Base-by-base conservation (phyloP, 2,113 vertebrate species). In the Hemibates koningsi region DNA sequence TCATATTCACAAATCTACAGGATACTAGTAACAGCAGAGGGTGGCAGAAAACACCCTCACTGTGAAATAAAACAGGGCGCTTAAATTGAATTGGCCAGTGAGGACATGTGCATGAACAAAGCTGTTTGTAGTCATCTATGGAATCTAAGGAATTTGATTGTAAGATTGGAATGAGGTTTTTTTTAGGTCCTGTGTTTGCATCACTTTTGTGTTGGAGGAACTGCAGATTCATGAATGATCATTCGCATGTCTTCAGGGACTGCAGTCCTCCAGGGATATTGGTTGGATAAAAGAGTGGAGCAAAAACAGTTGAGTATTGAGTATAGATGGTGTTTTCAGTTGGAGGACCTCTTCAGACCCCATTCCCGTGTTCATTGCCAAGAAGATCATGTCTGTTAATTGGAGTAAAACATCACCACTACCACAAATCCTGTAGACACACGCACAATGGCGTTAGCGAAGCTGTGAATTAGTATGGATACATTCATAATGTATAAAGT, bases 91-190 rank as follows among this genome's bases (percentile, higher is more conserved):
- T 24, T 71, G 21, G n/a, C 8, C n/a, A 71, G 13, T 43, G 66
- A 71, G 38, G 66, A 27, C 7, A 43, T 27, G 68, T 29, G 21
- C 14, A 29, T 73, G 68, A 45, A 27, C 38, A 73, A 73, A 73
- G 14, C 21, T 29, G 41, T 73, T 48, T 45, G 21, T 1, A 29
- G 21, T 45, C 21, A 7, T 73, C 38, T 73, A 43, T 45, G 38
- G 41, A 45, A 73, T 3, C 61, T 38, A n/a, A 66, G 38, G 41
- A 73, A 24, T 73, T 45, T 73, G 68, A 73, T 17, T 17, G 14
- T 3, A 73, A 45, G 41, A 45, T 1, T 73, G 9, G 41, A 73
- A 43, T 27, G 12, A 43, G 19, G 3, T 11, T 0, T 9, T 0
- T 68, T 71, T 43, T 24, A 43, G 38, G 36, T 43, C 12, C 66